Evolutionary conservation across 2,113 vertebrate species (phyloP).

Genomic region (Caracal caracal): DNA sequence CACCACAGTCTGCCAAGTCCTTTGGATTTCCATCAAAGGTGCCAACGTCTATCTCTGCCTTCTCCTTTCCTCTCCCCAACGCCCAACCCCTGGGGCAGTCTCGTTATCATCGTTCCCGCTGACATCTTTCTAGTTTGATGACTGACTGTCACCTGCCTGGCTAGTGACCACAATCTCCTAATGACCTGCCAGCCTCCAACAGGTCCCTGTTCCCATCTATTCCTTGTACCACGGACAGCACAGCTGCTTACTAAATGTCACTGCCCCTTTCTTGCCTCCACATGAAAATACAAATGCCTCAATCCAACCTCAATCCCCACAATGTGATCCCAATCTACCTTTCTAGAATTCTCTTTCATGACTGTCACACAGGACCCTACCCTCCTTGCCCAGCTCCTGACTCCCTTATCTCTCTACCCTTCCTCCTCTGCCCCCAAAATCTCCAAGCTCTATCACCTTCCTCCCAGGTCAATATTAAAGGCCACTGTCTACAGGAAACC

Average conservation of each 20-base stretch:
- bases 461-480: not conserved
- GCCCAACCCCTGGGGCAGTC: not conserved
- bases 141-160: not conserved
- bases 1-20: not conserved
- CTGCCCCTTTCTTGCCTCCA: not conserved
- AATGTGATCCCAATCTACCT: not conserved
- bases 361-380: not conserved
- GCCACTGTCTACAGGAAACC: not conserved
- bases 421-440: not conserved
- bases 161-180: not conserved
- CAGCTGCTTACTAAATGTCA: not conserved
- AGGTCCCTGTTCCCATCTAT: not conserved
- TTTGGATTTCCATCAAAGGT: not conserved
- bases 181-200: not conserved
- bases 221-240: not conserved
- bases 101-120: not conserved
- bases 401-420: not conserved
- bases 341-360: not conserved
- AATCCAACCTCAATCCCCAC: not conserved
- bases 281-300: not conserved
- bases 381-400: not conserved
- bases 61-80: not conserved
- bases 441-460: not conserved
- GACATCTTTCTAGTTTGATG: not conserved
- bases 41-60: not conserved